phyloP scores from a whole-genome alignment of 2,113 vertebrate species.

The Geococcyx californianus region DNA sequence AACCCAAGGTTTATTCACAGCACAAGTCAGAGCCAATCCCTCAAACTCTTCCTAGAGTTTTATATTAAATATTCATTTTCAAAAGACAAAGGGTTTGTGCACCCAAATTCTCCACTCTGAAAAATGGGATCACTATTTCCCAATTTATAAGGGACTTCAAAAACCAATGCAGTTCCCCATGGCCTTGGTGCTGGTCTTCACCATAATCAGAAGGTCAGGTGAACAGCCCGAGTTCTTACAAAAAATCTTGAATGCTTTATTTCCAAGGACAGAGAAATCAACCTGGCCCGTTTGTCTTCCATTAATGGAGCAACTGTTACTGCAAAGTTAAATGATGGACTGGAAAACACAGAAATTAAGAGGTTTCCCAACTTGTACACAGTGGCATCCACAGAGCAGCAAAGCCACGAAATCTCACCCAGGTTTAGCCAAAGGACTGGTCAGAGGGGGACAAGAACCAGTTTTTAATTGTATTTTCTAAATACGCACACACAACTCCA shows the following conservation, averaged over 20 bases:
- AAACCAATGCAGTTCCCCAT: background rate
- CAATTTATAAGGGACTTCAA: background rate
- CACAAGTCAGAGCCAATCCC: background rate
- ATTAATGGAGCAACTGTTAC: background rate
- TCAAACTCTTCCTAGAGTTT: background rate
- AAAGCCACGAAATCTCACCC: accelerated
- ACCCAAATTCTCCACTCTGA: background rate
- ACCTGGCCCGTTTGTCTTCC: background rate
- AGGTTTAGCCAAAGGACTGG: background rate
- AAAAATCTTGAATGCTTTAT: accelerated
- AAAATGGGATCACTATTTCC: too few relatives aligned
- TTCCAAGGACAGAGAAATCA: background rate
- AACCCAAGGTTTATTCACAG: background rate
- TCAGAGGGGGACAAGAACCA: background rate
- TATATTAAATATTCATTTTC: background rate
- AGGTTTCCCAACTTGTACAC: background rate
- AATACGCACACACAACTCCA: background rate
- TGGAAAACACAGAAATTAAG: background rate
- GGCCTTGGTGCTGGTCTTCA: accelerated
- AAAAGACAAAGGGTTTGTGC: background rate
- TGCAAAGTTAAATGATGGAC: background rate
- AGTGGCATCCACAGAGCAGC: background rate
- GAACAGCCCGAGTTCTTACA: background rate
- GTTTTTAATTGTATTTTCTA: background rate
- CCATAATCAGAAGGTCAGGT: background rate